Base-by-base conservation (phyloP, 2,888 invertebrate species). In the Oxytorus armatus region DNA sequence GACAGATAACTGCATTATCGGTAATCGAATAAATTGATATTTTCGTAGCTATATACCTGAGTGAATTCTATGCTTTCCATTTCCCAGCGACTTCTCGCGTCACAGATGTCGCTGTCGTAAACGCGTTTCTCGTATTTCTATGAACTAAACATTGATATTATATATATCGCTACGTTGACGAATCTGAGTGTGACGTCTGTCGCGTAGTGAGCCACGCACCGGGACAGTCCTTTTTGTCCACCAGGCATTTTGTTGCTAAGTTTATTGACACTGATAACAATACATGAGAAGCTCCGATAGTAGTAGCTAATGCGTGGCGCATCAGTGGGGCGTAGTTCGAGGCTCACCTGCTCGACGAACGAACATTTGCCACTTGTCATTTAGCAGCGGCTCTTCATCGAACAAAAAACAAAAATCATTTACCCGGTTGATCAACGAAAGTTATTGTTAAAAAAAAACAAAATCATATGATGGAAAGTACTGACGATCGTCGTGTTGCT, bases 401-500 rank as follows among this genome's bases (percentile, higher is more conserved):
- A 29, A 5, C 3, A 29, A 29, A 29, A 4, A 29, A 10, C 4
- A 8, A 36, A 3, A 36, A 36, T 36, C 1, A 8, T 8, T 36
- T 36, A 8, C n/a, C n/a, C n/a, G n/a, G n/a, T n/a, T n/a, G n/a
- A 63, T 3, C 8, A n/a, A 23, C 23, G 16, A 8, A 11, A 51
- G 1, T 51, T n/a, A 11, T n/a, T 25, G 5, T 51, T 1, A 1
- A 36, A 59, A 39, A 11, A 14, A 44, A 44, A 14, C 1, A 39
- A 8, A 1, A 39, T 39, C n/a, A n/a, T 39, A 11, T 14, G 65
- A 90, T 90, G 90, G 86, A 87, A 83, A 86, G 84, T 23, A 81
- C 79, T 8, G 80, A 86, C 21, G 69, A 82, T 16, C 93, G 92
- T 86, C 96, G 95, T 92, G 94, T 98, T 61, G 99, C 99, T 10